Percentiles rank a stretch among this genome's conserved stretches.
Conservation (phyloP, 2,797 vertebrate genomes). For the Cirrhinus mrigala region DNA sequence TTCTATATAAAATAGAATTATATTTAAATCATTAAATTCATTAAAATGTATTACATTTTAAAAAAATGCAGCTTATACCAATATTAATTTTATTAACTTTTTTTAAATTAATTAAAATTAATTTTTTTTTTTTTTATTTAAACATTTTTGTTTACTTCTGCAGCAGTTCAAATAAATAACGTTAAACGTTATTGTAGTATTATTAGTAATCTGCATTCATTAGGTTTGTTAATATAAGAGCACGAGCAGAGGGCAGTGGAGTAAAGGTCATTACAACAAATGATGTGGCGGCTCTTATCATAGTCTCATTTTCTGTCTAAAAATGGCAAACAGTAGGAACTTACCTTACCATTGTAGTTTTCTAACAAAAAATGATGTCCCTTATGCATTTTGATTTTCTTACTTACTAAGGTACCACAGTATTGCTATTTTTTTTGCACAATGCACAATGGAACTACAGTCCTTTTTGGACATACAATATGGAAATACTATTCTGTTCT, state of each 20-base stretch:
- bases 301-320: background rate
- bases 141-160: too few species aligned
- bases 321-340: background rate
- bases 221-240: background rate
- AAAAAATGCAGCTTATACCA: too few species aligned
- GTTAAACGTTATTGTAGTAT: background rate
- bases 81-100: too few species aligned
- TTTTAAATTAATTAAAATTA: too few species aligned
- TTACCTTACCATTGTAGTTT: background rate
- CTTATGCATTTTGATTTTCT: background rate
- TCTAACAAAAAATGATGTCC: too few species aligned
- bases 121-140: too few species aligned
- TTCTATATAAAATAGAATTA: too few species aligned
- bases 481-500: background rate
- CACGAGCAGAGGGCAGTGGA: conserved; percentile 6
- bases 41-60: too few species aligned
- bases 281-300: conserved; percentile 29
- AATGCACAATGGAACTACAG: background rate
- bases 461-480: background rate
- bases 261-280: background rate
- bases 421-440: background rate
- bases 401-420: background rate
- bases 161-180: background rate
- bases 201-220: background rate
- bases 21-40: too few species aligned